Evolutionary conservation across 2,113 vertebrate genomes (phyloP).

Genomic region (Chaetorhynchus papuensis): DNA sequence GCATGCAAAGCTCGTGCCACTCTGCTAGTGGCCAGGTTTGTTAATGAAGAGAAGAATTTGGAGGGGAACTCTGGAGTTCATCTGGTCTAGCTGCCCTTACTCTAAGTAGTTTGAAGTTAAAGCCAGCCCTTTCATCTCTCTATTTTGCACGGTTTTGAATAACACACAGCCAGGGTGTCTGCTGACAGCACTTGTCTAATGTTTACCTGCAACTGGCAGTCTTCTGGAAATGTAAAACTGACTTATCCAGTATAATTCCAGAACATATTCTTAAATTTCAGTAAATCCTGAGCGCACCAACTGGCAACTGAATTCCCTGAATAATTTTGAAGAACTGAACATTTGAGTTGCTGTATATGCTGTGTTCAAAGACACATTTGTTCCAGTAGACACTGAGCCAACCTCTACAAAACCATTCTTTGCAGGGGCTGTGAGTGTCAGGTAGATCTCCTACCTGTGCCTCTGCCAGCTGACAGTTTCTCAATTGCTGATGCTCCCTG

Average conservation of each 20-base stretch:
- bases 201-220: not conserved
- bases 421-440: not conserved
- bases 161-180: not conserved
- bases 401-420: not conserved
- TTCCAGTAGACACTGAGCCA: not conserved
- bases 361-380: not conserved
- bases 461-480: not conserved
- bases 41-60: not conserved
- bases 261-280: not conserved
- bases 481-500: not conserved
- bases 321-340: not conserved
- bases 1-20: not conserved
- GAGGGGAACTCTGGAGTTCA: not conserved
- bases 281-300: not conserved
- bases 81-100: not conserved
- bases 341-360: not conserved
- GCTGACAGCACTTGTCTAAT: not conserved
- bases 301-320: not conserved
- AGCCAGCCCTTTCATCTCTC: not conserved
- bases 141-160: not conserved
- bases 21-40: not conserved
- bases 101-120: not conserved
- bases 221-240: not conserved
- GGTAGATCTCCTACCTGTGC: not conserved
- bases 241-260: not conserved